Conservation (phyloP, 2,113 vertebrate genomes). For the Erythrolamprus reginae region DNA sequence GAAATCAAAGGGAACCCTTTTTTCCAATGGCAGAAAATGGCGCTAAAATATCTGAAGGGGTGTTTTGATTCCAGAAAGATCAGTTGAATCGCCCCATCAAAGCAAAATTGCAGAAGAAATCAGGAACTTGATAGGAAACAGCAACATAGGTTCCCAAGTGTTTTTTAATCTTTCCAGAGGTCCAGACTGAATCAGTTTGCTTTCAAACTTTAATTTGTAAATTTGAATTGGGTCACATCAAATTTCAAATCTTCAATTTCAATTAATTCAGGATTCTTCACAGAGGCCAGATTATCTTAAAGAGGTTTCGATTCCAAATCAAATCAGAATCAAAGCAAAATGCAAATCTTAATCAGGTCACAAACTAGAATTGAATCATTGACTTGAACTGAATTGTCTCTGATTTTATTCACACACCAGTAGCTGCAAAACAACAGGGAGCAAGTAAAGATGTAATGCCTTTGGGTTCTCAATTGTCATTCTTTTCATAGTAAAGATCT, state of each 20-base stretch:
- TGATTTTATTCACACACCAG: background rate
- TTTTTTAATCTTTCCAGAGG: background rate
- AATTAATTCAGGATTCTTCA: background rate
- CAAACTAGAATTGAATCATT: background rate
- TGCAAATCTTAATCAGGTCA: background rate
- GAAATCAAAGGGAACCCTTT: background rate
- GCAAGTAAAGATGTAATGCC: background rate
- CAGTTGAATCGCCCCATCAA: background rate
- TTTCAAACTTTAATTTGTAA: background rate
- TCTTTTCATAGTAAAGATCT: background rate
- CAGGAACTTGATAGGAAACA: background rate
- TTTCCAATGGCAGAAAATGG: background rate
- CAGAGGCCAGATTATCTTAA: background rate
- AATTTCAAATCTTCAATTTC: background rate
- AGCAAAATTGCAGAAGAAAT: background rate
- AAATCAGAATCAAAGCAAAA: background rate
- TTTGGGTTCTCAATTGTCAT: background rate
- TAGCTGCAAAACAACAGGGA: background rate
- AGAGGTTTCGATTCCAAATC: background rate
- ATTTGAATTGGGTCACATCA: background rate
- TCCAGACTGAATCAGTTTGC: background rate
- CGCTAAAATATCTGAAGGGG: background rate
- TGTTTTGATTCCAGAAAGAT: background rate
- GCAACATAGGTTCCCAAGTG: background rate
- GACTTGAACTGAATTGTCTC: background rate